phyloP scores from a whole-genome alignment of 1,140 invertebrate species.

The Drosophila neocordata region DNA sequence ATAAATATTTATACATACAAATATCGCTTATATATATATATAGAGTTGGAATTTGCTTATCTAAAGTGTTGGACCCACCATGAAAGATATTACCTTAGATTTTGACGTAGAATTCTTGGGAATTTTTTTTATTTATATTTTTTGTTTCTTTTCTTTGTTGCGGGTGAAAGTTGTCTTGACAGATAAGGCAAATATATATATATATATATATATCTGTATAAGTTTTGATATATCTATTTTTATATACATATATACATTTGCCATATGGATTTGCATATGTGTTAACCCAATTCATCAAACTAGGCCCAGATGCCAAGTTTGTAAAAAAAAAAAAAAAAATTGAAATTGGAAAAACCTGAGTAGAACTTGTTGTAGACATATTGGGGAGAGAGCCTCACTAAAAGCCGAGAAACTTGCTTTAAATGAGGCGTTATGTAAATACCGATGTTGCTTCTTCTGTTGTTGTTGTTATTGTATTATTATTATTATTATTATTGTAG shows the following conservation, averaged over 20 bases:
- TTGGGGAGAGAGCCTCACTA: slow-evolving; percentile 34
- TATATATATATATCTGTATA: neutral
- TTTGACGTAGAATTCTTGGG: neutral
- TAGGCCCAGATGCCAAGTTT: slow-evolving; percentile 36
- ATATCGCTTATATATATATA: neutral
- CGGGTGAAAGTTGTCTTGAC: slow-evolving; percentile 36
- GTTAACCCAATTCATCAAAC: slow-evolving; percentile 38
- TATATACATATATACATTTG: slow-evolving; percentile 1
- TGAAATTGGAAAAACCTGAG: slow-evolving; percentile 33
- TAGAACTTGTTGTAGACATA: slow-evolving; percentile 36
- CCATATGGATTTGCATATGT: slow-evolving; percentile 39
- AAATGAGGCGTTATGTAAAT: slow-evolving; percentile 59
- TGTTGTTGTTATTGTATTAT: neutral
- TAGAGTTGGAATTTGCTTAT: slow-evolving; percentile 7
- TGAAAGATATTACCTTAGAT: neutral
- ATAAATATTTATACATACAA: neutral
- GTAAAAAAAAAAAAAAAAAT: slow-evolving; percentile 21
- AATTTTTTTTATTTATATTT: neutral
- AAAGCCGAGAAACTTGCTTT: slow-evolving; percentile 44
- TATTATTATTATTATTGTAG: slow-evolving; percentile 32
- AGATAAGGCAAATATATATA: slow-evolving; percentile 1
- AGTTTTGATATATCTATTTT: neutral
- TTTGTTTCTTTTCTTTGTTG: neutral
- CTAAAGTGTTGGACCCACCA: slow-evolving; percentile 1
- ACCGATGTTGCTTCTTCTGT: neutral